phyloP scores from a whole-genome alignment of 1,140 invertebrate genomes.

The Cherax destructor region DNA sequence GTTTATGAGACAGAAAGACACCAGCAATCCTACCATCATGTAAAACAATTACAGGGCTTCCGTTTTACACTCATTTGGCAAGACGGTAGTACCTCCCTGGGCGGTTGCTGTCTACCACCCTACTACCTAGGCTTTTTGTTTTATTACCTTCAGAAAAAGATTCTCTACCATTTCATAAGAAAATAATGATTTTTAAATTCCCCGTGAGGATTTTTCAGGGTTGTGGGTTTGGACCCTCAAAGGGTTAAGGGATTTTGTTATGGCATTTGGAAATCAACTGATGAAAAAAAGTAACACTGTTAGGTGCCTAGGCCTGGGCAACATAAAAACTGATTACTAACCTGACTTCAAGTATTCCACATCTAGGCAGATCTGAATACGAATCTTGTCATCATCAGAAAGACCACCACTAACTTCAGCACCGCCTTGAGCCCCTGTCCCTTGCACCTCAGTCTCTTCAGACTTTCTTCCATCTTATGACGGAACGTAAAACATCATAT shows the following conservation, averaged over 20 bases:
- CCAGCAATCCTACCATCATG: too few species aligned
- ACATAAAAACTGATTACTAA: slow-evolving; percentile 69
- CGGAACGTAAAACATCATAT: slow-evolving; percentile 91
- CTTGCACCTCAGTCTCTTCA: slow-evolving; percentile 89
- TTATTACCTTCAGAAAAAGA: too few species aligned
- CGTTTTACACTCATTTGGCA: too few species aligned
- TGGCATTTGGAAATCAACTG: not conserved
- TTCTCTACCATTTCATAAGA: too few species aligned
- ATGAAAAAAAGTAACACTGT: not conserved
- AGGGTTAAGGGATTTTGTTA: not conserved
- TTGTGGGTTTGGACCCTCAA: too few species aligned
- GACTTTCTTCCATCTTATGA: slow-evolving; percentile 96
- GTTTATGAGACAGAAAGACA: too few species aligned
- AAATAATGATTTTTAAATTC: not conserved
- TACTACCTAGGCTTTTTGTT: too few species aligned
- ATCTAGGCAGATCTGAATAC: slow-evolving; percentile 91
- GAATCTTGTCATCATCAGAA: slow-evolving; percentile 94
- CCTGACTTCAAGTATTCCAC: slow-evolving; percentile 79
- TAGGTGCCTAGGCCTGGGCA: not conserved
- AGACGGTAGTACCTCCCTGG: too few species aligned
- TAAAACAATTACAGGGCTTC: too few species aligned
- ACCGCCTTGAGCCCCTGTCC: slow-evolving; percentile 78
- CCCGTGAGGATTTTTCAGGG: too few species aligned
- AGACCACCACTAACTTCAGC: slow-evolving; percentile 76
- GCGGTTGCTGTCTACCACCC: too few species aligned